Base-by-base conservation (phyloP, 2,113 vertebrate genomes). In the Theristicus caerulescens region DNA sequence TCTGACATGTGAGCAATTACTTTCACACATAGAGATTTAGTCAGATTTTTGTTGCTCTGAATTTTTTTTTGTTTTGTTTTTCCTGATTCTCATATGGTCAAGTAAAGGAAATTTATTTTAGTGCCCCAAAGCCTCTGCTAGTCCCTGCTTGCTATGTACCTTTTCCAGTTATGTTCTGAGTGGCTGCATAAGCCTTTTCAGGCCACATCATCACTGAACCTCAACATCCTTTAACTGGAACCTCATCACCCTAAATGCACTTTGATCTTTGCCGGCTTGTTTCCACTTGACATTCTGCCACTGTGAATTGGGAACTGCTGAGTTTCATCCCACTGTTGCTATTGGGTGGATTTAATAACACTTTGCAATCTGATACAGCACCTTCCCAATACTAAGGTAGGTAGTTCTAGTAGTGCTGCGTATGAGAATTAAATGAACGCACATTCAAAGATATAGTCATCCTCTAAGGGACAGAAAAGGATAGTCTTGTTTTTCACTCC, bases 31-130 rank as follows among this genome's bases (percentile, higher is more conserved):
- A 16, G 7, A 67, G 47, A 61, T 91, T 84, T 9, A 3, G n/a
- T n/a, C 32, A 88, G 47, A 55, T 36, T 86, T 95, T 72, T 69
- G 22, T 72, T 82, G 46, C 51, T 89, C 26, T 85, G 58, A 70
- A 38, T 82, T 74, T 18, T 42, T 69, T 76, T 55, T 77, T 66
- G 16, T 26, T 85, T 26, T 85, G 52, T 3, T 94, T 96, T 85
- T 84, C 72, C 21, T 8, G 97, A 94, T 94, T 91, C 77, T 94
- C 95, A 96, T 49, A 88, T 94, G 94, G 88, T 79, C 38, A 82
- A 92, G 84, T 47, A 61, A 82, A 90, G 70, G 67, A 92, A 94
- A 94, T 89, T 25, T 67, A 80, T 93, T 74, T 91, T 51, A 62
- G 64, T 57, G 70, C 55, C 72, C 57, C 38, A 36, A 52, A 93